Conservation (phyloP, 2,113 vertebrate species). For the Donacobius atricapilla region DNA sequence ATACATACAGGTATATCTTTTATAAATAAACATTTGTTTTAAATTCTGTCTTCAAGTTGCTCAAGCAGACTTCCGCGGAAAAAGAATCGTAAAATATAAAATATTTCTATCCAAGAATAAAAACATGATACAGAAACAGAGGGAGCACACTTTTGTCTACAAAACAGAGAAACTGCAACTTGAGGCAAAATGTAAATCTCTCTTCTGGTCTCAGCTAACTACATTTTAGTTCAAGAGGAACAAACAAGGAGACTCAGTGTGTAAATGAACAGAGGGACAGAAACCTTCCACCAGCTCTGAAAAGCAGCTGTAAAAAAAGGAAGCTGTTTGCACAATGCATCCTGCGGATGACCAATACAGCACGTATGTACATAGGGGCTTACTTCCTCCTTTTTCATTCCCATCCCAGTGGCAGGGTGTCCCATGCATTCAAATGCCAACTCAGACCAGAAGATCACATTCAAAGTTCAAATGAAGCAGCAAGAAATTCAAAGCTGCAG, state of each 20-base stretch:
- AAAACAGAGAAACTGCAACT: background rate
- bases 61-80: background rate
- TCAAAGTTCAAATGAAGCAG: background rate
- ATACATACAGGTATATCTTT: background rate
- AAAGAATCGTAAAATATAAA: background rate
- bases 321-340: background rate
- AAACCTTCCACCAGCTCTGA: background rate
- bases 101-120: background rate
- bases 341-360: background rate
- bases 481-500: background rate
- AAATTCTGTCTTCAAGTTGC: background rate
- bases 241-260: background rate
- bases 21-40: background rate
- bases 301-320: background rate
- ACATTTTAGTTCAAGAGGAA: background rate
- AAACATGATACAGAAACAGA: background rate
- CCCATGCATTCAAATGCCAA: background rate
- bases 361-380: background rate
- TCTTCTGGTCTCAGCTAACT: background rate
- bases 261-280: background rate
- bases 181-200: background rate
- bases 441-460: background rate
- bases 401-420: background rate
- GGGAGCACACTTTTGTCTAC: background rate
- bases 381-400: background rate